Evolutionary conservation across 1,140 invertebrate species (phyloP), one percentile per base, ranked within the genome.

Genomic region (Holcopasites calliopsidis): DNA sequence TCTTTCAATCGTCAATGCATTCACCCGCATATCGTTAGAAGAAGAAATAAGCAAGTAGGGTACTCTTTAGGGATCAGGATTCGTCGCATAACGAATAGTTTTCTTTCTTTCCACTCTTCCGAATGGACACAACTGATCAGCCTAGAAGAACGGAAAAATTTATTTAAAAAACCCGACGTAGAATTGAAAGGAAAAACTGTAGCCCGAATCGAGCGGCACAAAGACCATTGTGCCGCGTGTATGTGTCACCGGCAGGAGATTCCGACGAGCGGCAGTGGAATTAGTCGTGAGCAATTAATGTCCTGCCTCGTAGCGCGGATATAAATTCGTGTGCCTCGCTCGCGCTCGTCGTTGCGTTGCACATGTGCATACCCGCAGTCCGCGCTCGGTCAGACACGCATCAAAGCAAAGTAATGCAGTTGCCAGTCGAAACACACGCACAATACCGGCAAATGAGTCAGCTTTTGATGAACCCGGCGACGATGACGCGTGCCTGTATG

Each of bases 381-480:
- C 23, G 28, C 66, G n/a, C 66, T 70, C 47, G 57, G 62, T 42
- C 55, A 60, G 64, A 13, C 65, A 50, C 28, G 58, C 58, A 50
- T 65, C 54, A 78, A 74, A 78, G 70, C 75, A 64, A 68, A 74
- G 49, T 69, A 74, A 82, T 78, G 71, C 58, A 55, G 64, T 82
- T 77, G 68, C n/a, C 58, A 54, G 38, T 82, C 47, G 76, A 61
- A n/a, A 64, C 52, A 60, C 42, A 49, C 58, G 69, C 49, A 77
- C 76, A 77, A 77, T 73, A 23, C 33, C 26, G 33, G 40, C 33
- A 82, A 78, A 83, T 78, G 61, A 82, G 69, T 65, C 60, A 47
- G 65, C 57, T 57, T 54, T 47, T 66, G 57, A 65, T 38, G 62
- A 68, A 64, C 69, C 62, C 49, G 60, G 42, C 49, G 70, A 77